Evolutionary conservation across 2,888 invertebrate genomes (phyloP), one percentile per base, ranked within the genome.

Genomic region (Pammene fasciana): DNA sequence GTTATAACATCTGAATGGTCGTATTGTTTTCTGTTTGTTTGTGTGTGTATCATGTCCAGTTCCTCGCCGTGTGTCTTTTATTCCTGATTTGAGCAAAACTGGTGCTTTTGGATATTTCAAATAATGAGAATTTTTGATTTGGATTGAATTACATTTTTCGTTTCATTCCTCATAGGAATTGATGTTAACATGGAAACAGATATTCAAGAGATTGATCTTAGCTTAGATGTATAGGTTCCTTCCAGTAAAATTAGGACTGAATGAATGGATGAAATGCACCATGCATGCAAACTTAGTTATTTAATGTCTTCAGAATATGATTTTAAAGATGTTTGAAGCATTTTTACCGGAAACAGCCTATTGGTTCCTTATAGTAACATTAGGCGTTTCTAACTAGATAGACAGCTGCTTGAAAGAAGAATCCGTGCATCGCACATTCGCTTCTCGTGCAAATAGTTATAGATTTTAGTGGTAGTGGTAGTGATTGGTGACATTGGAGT

Each of bases 341-440:
- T 26, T 67, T 76, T 80, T 80, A 79, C 86, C 80, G 87, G 87
- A 90, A 90, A 86, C 86, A 87, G 84, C 82, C 86, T 79, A 77
- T 76, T 73, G 71, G 65, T 79, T 79, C 81, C 88, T 91, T 92
- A 91, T 83, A 87, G 60, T 89, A 90, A 91, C 87, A 90, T 84
- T 84, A 92, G 91, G 92, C 92, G 82, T 88, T 86, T 84, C 92
- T 92, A 92, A 89, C 92, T 92, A 92, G 85, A 89, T 86, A 91
- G 90, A 90, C 82, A 90, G 92, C 92, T 89, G 91, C 89, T 91
- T 90, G 88, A 91, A 92, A 90, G 89, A 90, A 90, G 89, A 88
- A 85, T 87, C 86, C 92, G 92, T 92, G 92, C 92, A 92, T 87
- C 84, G 92, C 92, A 90, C 91, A 92, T 92, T 92, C 92, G 92